A percentile compares a stretch with the other conserved stretches of the same genome.
These are phyloP conservation scores for Melikaiella ostensackeni DNA, from an alignment of 2,888 invertebrate genomes.

Conservation along the genomic window DNA sequence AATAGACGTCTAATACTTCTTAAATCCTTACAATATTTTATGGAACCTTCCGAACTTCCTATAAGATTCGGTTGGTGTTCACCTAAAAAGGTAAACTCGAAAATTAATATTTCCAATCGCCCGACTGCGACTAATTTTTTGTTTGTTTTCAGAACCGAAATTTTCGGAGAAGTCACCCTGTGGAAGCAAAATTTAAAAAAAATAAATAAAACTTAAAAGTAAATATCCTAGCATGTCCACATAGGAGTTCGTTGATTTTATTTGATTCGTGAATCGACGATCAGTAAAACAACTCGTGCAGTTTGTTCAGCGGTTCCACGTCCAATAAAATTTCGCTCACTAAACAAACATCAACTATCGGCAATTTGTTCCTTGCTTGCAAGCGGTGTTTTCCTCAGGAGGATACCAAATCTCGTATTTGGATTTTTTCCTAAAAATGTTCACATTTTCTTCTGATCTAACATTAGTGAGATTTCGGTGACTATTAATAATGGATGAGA, in stretches of 20 bases:
- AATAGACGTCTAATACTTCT: no score
- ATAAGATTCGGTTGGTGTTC: no score
- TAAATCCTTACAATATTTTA: no score
- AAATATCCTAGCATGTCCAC: not conserved
- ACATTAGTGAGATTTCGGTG: not conserved
- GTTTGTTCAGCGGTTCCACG: not conserved
- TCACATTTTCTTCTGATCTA: not conserved
- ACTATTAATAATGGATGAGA: no score
- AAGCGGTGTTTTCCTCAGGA: not conserved
- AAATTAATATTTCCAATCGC: no score
- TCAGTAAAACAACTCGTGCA: not conserved
- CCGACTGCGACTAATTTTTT: no score
- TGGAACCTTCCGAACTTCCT: no score
- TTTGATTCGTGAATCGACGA: not conserved
- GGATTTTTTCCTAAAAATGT: not conserved
- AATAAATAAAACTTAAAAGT: not conserved
- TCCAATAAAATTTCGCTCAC: conserved; percentile 2
- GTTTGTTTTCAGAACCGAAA: not conserved
- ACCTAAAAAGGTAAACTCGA: no score
- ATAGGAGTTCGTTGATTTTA: not conserved
- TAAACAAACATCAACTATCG: not conserved
- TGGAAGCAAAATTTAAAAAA: not conserved
- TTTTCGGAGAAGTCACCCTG: not conserved
- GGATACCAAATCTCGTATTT: not conserved
- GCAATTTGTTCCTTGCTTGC: not conserved